These are phyloP conservation scores for Oncorhynchus keta DNA, from an alignment of 2,113 vertebrate species.

Conservation along the genomic window DNA sequence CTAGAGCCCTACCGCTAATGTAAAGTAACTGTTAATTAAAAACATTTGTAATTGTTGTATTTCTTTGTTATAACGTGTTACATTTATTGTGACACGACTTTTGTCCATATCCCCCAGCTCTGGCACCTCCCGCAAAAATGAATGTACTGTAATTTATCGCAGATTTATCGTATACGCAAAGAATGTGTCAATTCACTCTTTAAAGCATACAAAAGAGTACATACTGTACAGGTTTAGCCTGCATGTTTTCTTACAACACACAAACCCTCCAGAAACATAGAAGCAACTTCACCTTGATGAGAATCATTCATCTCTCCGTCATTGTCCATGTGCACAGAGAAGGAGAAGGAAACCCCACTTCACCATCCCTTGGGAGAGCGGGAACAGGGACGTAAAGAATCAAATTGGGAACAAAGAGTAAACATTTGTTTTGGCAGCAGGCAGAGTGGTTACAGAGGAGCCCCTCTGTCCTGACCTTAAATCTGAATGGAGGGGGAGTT, in stretches of 20 bases:
- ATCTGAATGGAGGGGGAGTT: slow-evolving; percentile 70
- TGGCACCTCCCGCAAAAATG: no score
- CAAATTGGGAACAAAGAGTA: slow-evolving; percentile 32
- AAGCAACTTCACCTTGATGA: not conserved
- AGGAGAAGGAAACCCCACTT: slow-evolving; percentile 18
- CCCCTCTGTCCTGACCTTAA: slow-evolving; percentile 65
- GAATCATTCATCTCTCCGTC: not conserved
- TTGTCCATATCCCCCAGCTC: no score
- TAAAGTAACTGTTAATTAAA: no score
- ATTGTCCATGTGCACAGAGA: not conserved
- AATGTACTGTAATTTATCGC: no score
- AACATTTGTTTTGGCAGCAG: slow-evolving; percentile 71
- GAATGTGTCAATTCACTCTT: not conserved
- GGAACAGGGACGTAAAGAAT: slow-evolving; percentile 50
- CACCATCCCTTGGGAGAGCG: slow-evolving; percentile 35
- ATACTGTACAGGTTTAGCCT: not conserved
- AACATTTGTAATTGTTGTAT: no score
- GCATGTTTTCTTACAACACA: not conserved
- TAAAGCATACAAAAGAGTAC: no score
- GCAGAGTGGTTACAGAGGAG: slow-evolving; percentile 59
- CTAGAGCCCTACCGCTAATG: no score
- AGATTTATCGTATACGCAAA: no score
- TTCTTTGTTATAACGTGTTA: no score
- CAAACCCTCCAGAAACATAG: not conserved
- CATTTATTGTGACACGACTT: no score